phyloP scores from a whole-genome alignment of 2,888 invertebrate genomes.

The Odontomyia ornata region DNA sequence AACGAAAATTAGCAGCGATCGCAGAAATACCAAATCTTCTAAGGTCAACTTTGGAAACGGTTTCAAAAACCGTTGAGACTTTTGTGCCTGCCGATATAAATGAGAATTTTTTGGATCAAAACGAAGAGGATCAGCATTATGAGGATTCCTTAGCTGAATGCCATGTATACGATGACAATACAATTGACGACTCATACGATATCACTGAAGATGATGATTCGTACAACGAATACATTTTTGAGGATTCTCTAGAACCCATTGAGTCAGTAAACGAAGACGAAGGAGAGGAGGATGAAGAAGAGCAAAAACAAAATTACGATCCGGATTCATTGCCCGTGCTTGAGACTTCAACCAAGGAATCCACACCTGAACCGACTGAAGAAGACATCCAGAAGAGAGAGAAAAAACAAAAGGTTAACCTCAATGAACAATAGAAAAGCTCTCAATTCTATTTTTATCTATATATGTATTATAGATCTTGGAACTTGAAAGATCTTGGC shows the following conservation, averaged over 20 bases:
- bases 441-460: no score
- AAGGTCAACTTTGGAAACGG: constrained; percentile 61
- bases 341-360: constrained; percentile 53
- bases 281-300: constrained; percentile 51
- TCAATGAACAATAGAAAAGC: not conserved
- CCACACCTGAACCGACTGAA: constrained; percentile 48
- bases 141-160: not conserved
- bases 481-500: constrained; percentile 61
- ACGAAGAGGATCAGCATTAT: constrained; percentile 55
- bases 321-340: constrained; percentile 54
- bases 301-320: constrained; percentile 54
- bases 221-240: constrained; percentile 52
- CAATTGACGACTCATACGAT: constrained; percentile 45
- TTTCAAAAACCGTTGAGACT: constrained; percentile 61
- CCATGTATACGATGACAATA: constrained; percentile 43
- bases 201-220: constrained; percentile 48
- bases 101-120: constrained; percentile 54
- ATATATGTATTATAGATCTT: constrained; percentile 55
- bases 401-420: constrained; percentile 53
- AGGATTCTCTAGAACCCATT: constrained; percentile 61
- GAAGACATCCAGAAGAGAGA: constrained; percentile 52
- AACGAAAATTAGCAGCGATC: constrained; percentile 62
- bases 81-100: constrained; percentile 52
- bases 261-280: constrained; percentile 57
- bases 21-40: constrained; percentile 63